Percentiles rank a stretch among this genome's conserved stretches.
phyloP scores from a whole-genome alignment of 2,113 vertebrate genomes.

The Ginglymostoma cirratum region DNA sequence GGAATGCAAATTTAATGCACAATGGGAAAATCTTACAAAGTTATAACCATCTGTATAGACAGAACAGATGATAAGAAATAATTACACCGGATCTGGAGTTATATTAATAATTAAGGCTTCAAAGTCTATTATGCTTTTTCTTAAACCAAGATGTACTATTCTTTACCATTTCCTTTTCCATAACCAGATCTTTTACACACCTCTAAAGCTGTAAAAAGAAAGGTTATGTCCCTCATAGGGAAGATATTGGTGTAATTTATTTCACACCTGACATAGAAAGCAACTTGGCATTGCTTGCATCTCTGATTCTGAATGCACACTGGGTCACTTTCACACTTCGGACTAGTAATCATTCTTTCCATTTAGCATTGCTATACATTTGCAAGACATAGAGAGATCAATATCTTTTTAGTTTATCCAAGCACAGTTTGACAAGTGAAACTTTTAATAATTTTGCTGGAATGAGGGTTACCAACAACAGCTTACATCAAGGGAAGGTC shows the following conservation, averaged over 20 bases:
- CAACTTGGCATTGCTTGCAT: not conserved
- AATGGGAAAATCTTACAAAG: not conserved
- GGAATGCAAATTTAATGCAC: not conserved
- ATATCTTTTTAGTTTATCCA: not conserved
- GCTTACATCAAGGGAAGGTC: not conserved
- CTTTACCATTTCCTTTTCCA: not conserved
- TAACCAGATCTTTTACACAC: not conserved
- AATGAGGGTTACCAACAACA: constrained; percentile 1
- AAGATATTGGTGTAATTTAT: not conserved
- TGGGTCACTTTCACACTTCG: constrained; percentile 8
- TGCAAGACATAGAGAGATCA: not conserved
- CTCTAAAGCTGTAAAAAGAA: not conserved
- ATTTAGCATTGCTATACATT: not conserved
- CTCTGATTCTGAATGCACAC: not conserved
- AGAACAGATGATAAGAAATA: constrained; percentile 2
- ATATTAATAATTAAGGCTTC: not conserved
- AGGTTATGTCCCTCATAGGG: not conserved
- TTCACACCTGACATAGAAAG: not conserved
- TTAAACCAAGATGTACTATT: not conserved
- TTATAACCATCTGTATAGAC: not conserved
- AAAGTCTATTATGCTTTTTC: not conserved
- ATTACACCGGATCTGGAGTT: not conserved
- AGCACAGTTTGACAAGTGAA: not conserved
- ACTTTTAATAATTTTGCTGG: not conserved
- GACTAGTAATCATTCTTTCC: not conserved